A percentile compares a stretch with the other conserved stretches of the same genome.
phyloP scores from a whole-genome alignment of 2,888 invertebrate species.

The Scelioninae gen. 1 region DNA sequence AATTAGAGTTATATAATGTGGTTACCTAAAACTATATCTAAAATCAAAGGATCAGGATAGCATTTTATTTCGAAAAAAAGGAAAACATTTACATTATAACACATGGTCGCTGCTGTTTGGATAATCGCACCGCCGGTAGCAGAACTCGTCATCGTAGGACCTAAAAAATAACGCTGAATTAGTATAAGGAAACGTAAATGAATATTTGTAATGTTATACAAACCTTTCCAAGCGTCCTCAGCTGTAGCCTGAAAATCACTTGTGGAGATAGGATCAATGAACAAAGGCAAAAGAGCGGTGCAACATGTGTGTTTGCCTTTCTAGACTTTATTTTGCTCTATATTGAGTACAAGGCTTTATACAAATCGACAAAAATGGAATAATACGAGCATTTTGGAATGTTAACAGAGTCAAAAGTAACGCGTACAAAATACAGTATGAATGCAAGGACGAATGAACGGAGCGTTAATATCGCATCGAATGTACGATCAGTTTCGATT shows the following conservation, averaged over 20 bases:
- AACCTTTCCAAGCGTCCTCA: slow-evolving; percentile 3
- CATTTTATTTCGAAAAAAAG: neutral
- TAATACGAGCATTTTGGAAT: slow-evolving; percentile 81
- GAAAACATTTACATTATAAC: neutral
- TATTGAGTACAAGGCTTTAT: slow-evolving; percentile 84
- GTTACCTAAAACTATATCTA: neutral
- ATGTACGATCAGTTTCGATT: slow-evolving; percentile 1
- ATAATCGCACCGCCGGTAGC: neutral
- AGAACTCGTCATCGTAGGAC: slow-evolving; percentile 14
- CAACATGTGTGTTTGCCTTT: slow-evolving; percentile 78
- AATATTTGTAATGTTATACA: slow-evolving; percentile 14
- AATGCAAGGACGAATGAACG: slow-evolving; percentile 55
- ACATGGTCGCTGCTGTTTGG: neutral
- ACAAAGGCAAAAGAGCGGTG: slow-evolving; percentile 35
- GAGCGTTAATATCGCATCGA: slow-evolving; percentile 50
- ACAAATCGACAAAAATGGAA: slow-evolving; percentile 81
- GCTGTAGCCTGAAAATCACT: neutral
- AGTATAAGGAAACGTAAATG: slow-evolving; percentile 32
- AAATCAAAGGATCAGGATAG: neutral
- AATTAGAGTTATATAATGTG: neutral
- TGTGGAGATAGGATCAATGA: neutral
- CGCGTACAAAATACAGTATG: slow-evolving; percentile 63
- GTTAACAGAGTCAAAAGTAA: slow-evolving; percentile 73
- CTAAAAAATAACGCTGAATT: slow-evolving; percentile 57
- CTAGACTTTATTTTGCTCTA: slow-evolving; percentile 84